A percentile compares a stretch with the other conserved stretches of the same genome.
Evolutionary conservation across 1,140 invertebrate species (phyloP).

Genomic region (Psix sp.): DNA sequence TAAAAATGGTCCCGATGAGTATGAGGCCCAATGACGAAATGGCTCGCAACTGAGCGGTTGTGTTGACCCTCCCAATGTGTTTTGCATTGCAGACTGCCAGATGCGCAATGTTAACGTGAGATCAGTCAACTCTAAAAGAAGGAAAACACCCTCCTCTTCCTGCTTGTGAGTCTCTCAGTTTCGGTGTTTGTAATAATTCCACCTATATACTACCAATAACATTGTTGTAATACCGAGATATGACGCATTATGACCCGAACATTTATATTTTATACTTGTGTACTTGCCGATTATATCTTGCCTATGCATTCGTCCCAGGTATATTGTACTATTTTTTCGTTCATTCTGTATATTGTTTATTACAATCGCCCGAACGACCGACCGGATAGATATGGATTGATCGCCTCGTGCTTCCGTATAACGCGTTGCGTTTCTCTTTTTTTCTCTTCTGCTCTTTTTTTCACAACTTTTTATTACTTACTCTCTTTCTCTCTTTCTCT

Average conservation of each 20-base stretch:
- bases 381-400: slow-evolving; percentile 67
- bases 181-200: slow-evolving; percentile 79
- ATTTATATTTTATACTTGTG: slow-evolving; percentile 59
- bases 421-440: slow-evolving; percentile 56
- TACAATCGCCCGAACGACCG: slow-evolving; percentile 59
- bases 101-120: slow-evolving; percentile 86
- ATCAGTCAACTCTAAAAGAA: slow-evolving; percentile 85
- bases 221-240: slow-evolving; percentile 71
- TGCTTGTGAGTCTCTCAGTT: slow-evolving; percentile 84
- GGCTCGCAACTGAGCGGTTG: slow-evolving; percentile 69
- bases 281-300: slow-evolving; percentile 62
- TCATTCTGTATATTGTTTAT: slow-evolving; percentile 62
- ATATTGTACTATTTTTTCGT: slow-evolving; percentile 58
- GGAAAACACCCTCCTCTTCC: slow-evolving; percentile 82
- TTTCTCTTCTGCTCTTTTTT: slow-evolving; percentile 18
- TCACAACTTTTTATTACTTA: slow-evolving; percentile 28
- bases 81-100: slow-evolving; percentile 84
- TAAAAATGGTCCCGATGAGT: slow-evolving; percentile 27
- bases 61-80: slow-evolving; percentile 77
- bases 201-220: slow-evolving; percentile 70
- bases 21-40: slow-evolving; percentile 46
- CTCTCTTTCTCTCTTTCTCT: slow-evolving; percentile 20
- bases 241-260: slow-evolving; percentile 64
- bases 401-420: slow-evolving; percentile 63
- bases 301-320: slow-evolving; percentile 60